These are phyloP conservation scores for Tiliqua scincoides DNA, from an alignment of 2,113 vertebrate genomes.

Conservation along the genomic window DNA sequence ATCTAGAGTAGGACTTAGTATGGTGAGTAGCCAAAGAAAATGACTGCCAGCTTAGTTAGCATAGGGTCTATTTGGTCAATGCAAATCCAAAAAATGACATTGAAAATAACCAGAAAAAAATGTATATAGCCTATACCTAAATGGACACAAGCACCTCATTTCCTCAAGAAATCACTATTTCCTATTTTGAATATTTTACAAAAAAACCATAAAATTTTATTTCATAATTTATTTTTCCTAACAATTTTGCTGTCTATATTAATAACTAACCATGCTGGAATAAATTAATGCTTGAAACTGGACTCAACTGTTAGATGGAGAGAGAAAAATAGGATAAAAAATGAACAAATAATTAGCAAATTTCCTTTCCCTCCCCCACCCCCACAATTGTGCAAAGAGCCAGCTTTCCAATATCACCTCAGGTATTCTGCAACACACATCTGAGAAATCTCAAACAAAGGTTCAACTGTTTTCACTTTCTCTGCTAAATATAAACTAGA, in stretches of 20 bases:
- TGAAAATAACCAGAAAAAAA: constrained; percentile 74
- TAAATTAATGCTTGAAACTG: constrained; percentile 74
- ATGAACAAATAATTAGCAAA: constrained; percentile 35
- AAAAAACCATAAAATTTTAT: constrained; percentile 68
- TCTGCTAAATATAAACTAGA: constrained; percentile 90
- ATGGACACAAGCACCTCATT: constrained; percentile 72
- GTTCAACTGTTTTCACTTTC: constrained; percentile 36
- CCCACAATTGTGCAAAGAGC: constrained; percentile 20
- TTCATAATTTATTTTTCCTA: constrained; percentile 70
- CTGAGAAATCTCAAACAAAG: constrained; percentile 39
- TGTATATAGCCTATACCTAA: constrained; percentile 75
- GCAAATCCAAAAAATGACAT: constrained; percentile 70
- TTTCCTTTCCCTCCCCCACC: neutral
- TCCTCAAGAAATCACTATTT: constrained; percentile 72
- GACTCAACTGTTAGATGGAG: constrained; percentile 54
- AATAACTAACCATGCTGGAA: constrained; percentile 85
- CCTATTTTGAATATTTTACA: constrained; percentile 86
- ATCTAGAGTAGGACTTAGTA: constrained; percentile 37
- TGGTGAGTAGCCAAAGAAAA: constrained; percentile 29
- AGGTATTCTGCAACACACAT: constrained; percentile 40
- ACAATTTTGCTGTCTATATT: constrained; percentile 74
- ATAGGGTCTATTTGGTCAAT: constrained; percentile 83
- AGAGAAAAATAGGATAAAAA: constrained; percentile 65
- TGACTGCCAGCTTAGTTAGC: constrained; percentile 49
- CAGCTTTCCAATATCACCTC: constrained; percentile 50